These are phyloP conservation scores for Agriopis marginaria DNA, from an alignment of 2,888 invertebrate genomes.

Conservation along the genomic window DNA sequence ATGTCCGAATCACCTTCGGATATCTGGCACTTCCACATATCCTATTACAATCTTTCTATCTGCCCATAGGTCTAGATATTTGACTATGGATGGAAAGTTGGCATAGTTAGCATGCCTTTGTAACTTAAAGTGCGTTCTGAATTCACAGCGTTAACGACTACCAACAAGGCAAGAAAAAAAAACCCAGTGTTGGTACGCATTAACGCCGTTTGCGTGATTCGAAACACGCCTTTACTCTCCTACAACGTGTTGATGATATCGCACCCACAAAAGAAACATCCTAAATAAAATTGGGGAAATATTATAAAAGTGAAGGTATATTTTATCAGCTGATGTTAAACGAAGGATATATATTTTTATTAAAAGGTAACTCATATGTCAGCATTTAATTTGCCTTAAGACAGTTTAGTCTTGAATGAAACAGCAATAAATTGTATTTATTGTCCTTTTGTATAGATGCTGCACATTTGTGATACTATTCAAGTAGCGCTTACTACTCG, in stretches of 20 bases:
- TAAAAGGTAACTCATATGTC: conserved; percentile 54
- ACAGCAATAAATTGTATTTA: conserved; percentile 80
- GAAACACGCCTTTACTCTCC: no score
- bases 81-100: no score
- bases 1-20: not conserved
- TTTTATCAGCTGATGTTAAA: conserved; percentile 10
- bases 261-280: not conserved
- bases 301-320: not conserved
- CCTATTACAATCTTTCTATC: no score
- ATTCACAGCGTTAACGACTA: no score
- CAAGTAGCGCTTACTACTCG: conserved; percentile 77
- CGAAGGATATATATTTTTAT: conserved; percentile 39
- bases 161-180: no score
- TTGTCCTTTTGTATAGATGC: conserved; percentile 75
- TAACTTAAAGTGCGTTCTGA: no score
- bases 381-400: conserved; percentile 80
- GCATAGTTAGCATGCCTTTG: no score
- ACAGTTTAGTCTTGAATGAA: conserved; percentile 73
- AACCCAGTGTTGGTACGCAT: no score
- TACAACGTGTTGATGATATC: not conserved
- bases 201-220: no score
- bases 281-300: not conserved
- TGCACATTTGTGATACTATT: conserved; percentile 82
- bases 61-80: no score
- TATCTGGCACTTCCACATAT: not conserved